Evolutionary conservation across 2,797 vertebrate genomes (phyloP).

Genomic region (Microctenopoma stevenorrisi): DNA sequence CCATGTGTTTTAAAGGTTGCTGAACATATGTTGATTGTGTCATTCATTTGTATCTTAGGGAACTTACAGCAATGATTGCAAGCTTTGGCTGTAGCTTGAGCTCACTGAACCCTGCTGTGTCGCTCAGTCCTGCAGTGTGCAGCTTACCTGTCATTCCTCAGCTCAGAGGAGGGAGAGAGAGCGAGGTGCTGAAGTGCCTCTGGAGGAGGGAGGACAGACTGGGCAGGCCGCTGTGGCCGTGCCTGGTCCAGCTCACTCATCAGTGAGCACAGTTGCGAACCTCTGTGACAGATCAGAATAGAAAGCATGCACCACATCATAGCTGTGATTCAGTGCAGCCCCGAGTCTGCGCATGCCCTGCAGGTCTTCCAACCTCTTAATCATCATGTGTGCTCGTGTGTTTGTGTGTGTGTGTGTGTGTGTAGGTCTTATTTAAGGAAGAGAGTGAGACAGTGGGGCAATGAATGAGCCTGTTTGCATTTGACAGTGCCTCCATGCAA

Average conservation of each 20-base stretch:
- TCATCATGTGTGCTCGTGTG: conserved; percentile 50
- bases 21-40: neutral
- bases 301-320: conserved; percentile 77
- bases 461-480: conserved; percentile 75
- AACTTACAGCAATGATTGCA: conserved; percentile 1
- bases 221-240: conserved; percentile 53
- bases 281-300: conserved; percentile 79
- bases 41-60: neutral
- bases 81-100: conserved; percentile 26
- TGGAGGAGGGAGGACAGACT: conserved; percentile 42
- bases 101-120: conserved; percentile 30
- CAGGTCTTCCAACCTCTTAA: conserved; percentile 71
- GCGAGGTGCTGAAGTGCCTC: conserved; percentile 23
- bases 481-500: conserved; percentile 66
- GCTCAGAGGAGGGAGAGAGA: conserved; percentile 39
- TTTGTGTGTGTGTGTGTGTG: conserved; percentile 32
- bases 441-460: conserved; percentile 54
- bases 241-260: conserved; percentile 72
- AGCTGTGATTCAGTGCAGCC: conserved; percentile 77
- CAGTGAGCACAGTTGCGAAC: conserved; percentile 73
- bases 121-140: conserved; percentile 11
- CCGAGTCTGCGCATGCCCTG: conserved; percentile 64
- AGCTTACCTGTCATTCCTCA: conserved; percentile 62
- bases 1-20: neutral
- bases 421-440: conserved; percentile 47